A percentile compares a stretch with the other conserved stretches of the same genome.
Evolutionary conservation across 53 echinoderm and acorn worm species (phyloP).

Genomic region (Arbacia lixula): DNA sequence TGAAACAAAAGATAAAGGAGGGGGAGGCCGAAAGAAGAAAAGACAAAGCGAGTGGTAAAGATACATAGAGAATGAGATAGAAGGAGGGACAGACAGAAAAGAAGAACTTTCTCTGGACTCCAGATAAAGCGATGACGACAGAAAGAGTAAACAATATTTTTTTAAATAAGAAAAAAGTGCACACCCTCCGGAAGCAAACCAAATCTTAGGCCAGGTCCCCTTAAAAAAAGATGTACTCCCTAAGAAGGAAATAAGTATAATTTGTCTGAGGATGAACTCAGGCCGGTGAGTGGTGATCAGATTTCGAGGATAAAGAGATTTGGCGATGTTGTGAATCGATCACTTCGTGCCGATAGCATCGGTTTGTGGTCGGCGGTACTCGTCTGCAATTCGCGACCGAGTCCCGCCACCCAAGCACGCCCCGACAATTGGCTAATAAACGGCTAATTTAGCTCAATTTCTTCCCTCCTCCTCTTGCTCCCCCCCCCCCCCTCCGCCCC

Average conservation of each 20-base stretch:
- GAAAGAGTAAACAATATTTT: too few relatives aligned
- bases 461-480: neutral
- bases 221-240: neutral
- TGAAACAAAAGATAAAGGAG: too few relatives aligned
- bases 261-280: slow-evolving; percentile 1
- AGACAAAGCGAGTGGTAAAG: too few relatives aligned
- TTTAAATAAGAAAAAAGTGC: too few relatives aligned
- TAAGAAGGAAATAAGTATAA: neutral
- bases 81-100: too few relatives aligned
- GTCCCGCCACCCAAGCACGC: slow-evolving; percentile 19
- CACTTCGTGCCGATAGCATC: slow-evolving; percentile 33
- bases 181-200: too few relatives aligned
- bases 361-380: slow-evolving; percentile 28
- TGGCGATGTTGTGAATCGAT: slow-evolving; percentile 37
- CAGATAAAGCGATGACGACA: too few relatives aligned
- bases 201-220: too few relatives aligned
- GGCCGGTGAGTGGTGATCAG: slow-evolving; percentile 32
- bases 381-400: neutral
- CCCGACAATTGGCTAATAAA: slow-evolving; percentile 10
- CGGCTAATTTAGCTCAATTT: slow-evolving; percentile 45
- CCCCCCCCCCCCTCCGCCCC: too few relatives aligned
- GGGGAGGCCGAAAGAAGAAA: too few relatives aligned
- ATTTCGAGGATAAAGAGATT: slow-evolving; percentile 43
- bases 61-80: too few relatives aligned
- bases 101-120: too few relatives aligned